Base-by-base conservation (phyloP, 2,113 vertebrate species). In the Pardalotus punctatus region DNA sequence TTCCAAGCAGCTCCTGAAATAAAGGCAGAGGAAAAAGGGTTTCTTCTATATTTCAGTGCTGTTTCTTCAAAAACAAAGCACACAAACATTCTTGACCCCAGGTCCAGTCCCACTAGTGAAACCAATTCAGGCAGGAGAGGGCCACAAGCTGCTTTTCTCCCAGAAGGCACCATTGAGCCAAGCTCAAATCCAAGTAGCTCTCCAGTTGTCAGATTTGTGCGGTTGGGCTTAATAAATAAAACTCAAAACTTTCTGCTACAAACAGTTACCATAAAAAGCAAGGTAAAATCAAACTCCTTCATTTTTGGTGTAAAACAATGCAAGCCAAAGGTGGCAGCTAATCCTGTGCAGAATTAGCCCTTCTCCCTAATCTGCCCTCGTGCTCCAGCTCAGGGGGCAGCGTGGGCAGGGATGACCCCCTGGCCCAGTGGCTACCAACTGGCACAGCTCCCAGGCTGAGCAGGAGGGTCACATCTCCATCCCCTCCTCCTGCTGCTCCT, bases 371-470 rank as follows among this genome's bases (percentile, higher is more conserved):
- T 4, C 29, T 3, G 3, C 18, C 35, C 25, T 78, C 4, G 4
- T n/a, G 36, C 53, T 36, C 18, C 47, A 31, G 35, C 50, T 6
- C 48, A 22, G 40, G n/a, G 31, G 36, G 5, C 22, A 28, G 0
- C 0, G 0, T 1, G 2, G 51, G 47, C 38, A 62, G 42, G 42
- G 35, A 3, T 15, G 33, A 6, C 8, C 25, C 31, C 50, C n/a
- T 43, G 22, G 50, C 54, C 53, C 24, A 3, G 45, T 12, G 29
- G 25, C 28, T 21, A 0, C 11, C 3, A 5, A 7, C 56, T 53
- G 40, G 9, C 56, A 20, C 40, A 51, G 82, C 57, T 60, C 81
- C 45, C 17, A 5, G 65, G 45, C 40, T 53, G 70, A 50, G 21
- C 7, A 3, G 47, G 18, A 38, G 11, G 24, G 40, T 36, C n/a